phyloP scores from a whole-genome alignment of 1,140 invertebrate genomes.

The Diachasmimorpha longicaudata region DNA sequence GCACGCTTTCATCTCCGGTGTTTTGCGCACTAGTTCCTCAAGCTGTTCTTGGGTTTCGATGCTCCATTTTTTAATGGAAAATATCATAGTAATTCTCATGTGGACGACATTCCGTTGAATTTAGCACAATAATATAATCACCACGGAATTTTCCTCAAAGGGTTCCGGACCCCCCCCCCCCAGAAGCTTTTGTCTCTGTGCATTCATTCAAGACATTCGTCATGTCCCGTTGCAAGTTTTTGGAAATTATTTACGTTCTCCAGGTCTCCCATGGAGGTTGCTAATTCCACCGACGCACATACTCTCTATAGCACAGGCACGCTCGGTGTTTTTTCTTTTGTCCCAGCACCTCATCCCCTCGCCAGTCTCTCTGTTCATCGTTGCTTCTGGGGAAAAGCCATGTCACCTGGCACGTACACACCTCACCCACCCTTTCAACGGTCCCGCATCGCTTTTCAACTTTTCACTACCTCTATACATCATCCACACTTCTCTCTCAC shows the following conservation, averaged over 20 bases:
- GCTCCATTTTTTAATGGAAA: too few relatives aligned
- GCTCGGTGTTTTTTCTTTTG: background rate
- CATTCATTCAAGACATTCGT: too few relatives aligned
- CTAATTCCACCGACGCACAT: background rate
- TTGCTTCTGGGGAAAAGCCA: conserved; percentile 24
- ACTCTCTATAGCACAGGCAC: background rate
- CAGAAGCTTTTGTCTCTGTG: too few relatives aligned
- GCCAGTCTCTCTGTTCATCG: background rate
- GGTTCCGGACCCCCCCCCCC: too few relatives aligned
- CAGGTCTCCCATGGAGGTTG: background rate
- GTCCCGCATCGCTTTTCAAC: conserved; percentile 26
- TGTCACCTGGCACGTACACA: conserved; percentile 33
- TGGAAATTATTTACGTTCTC: background rate
- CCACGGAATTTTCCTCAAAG: too few relatives aligned
- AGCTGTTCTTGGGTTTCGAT: too few relatives aligned
- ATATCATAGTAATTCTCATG: too few relatives aligned
- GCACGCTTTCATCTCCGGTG: background rate
- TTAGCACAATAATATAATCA: too few relatives aligned
- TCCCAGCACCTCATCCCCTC: background rate
- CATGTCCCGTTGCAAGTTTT: too few relatives aligned
- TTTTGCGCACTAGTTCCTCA: too few relatives aligned
- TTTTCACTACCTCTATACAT: conserved; percentile 7
- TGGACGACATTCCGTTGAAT: too few relatives aligned
- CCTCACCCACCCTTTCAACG: conserved; percentile 25
- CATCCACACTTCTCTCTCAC: background rate